Base-by-base conservation (phyloP, 2,888 invertebrate genomes). In the Polylopha cassiicola region DNA sequence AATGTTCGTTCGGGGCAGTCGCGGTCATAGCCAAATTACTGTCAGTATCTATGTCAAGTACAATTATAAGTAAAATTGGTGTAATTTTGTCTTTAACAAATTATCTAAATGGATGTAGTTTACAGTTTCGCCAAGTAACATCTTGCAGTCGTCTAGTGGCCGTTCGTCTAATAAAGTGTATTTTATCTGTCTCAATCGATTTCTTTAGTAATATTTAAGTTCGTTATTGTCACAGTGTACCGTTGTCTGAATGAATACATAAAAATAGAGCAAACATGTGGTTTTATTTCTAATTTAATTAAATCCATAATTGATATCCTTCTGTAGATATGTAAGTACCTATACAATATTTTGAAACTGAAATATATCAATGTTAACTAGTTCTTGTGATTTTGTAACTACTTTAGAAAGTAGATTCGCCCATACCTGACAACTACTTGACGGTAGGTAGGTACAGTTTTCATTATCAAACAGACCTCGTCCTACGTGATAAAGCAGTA, bases 231-330 rank as follows among this genome's bases (percentile, higher is more conserved):
- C 86, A 86, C 82, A 77, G 76, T 86, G 86, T 86, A 86, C 81
- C 82, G 81, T 86, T 87, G 87, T 87, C 85, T 81, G 81, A 82
- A 81, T 86, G 80, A 85, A 80, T 84, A 82, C 82, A 82, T 80
- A 79, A 79, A 80, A 82, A 79, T 82, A 84, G 77, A 78, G 68
- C 63, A 76, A 41, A 67, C 46, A 55, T 75, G 44, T 75, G 39
- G 79, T 82, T 82, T 82, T 45, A 78, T 80, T 84, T 39, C 9
- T 7, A 9, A 22, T 13, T 11, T n/a, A n/a, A n/a, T n/a, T n/a
- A n/a, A n/a, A n/a, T n/a, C n/a, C n/a, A n/a, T n/a, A n/a, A n/a
- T n/a, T n/a, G n/a, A n/a, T n/a, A n/a, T n/a, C n/a, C n/a, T n/a
- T n/a, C n/a, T n/a, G n/a, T n/a, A n/a, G n/a, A n/a, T n/a, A n/a